Evolutionary conservation across 1,140 invertebrate genomes (phyloP), one percentile per base, ranked within the genome.

Genomic region (Drosophila persimilis): DNA sequence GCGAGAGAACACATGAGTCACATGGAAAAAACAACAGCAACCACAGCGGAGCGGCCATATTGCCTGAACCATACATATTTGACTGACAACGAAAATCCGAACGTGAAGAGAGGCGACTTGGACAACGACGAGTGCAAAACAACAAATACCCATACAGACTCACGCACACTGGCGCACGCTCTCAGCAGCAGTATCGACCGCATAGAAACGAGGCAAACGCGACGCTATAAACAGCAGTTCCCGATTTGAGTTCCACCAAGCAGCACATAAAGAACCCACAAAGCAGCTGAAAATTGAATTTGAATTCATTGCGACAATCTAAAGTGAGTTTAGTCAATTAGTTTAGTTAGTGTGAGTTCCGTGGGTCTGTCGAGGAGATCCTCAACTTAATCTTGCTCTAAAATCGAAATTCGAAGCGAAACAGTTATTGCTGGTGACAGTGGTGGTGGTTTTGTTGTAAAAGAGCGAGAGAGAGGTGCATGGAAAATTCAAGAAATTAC

Each of bases 141-240:
- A 70, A 57, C 56, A 35, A 47, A 35, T 60, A 29, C 43, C 45
- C 15, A 26, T 53, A 43, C 58, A 81, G 55, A 39, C 47, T 67
- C 63, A 35, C 26, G 11, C 46, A 8, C 61, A 67, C 44, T 51
- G 53, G 63, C 73, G 35, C 62, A 64, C 58, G 61, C 63, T 64
- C 29, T 22, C n/a, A 46, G 35, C 57, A 54, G 44, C 60, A 48
- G 35, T 75, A 73, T 64, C 74, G 71, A 75, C 53, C 65, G 74
- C 69, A 89, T 89, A 85, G 85, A 89, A 89, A 89, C 76, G 84
- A 78, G 74, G 60, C 61, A 72, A 76, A 65, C 81, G 72, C 80
- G 67, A 66, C 88, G 85, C 66, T 90, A 90, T 90, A 90, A 90
- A 84, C 89, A 89, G 85, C 89, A 90, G 84, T 90, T 83, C 47